Evolutionary conservation across 1,140 invertebrate genomes (phyloP), one percentile per base, ranked within the genome.

Genomic region (Adelges cooleyi): DNA sequence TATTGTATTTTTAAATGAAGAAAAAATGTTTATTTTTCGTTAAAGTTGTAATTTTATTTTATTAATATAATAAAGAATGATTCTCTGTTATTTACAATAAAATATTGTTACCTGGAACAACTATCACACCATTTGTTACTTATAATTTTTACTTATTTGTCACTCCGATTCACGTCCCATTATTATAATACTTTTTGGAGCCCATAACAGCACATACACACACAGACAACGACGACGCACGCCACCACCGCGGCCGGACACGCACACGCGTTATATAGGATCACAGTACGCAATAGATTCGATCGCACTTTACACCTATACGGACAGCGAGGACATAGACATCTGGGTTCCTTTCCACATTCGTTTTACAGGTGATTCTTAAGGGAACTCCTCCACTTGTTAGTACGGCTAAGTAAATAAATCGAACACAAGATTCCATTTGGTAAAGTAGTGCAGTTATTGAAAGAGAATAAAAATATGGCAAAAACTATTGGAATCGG

Each of bases 361-460:
- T 71, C 70, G 22, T 69, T 68, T 42, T 80, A 80, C 67, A 82
- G 75, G 74, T 86, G 84, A 8, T 82, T 79, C 68, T 80, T 81
- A 38, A 84, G 74, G 68, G 82, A 83, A 69, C 80, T 77, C 18
- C 80, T 81, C 65, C 76, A 77, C 18, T 80, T 80, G 73, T 86
- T 86, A 13, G 79, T 79, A 69, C 84, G 77, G 23, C 77, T 76
- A 67, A n/a, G n/a, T n/a, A n/a, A n/a, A n/a, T n/a, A n/a, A n/a
- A n/a, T n/a, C n/a, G n/a, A n/a, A n/a, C n/a, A n/a, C n/a, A n/a
- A n/a, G n/a, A n/a, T n/a, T n/a, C n/a, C n/a, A n/a, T n/a, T n/a
- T n/a, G n/a, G n/a, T n/a, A n/a, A n/a, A n/a, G n/a, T n/a, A n/a
- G n/a, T n/a, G n/a, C n/a, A n/a, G n/a, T n/a, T n/a, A n/a, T n/a